A percentile compares a stretch with the other conserved stretches of the same genome.
These are phyloP conservation scores for Eupristina koningsbergeri DNA, from an alignment of 1,140 invertebrate genomes.

Conservation along the genomic window DNA sequence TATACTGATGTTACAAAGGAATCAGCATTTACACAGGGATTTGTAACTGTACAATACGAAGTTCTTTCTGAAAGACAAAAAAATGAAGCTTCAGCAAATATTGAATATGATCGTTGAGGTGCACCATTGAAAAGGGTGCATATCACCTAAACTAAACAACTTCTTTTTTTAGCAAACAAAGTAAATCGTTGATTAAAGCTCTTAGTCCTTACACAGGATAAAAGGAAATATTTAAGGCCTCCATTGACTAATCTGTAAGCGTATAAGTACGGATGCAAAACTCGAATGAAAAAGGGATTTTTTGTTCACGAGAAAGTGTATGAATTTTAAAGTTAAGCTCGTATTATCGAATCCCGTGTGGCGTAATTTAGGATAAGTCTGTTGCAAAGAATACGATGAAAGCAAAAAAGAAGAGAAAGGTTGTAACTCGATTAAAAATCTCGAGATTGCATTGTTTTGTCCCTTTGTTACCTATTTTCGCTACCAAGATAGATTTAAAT, in stretches of 20 bases:
- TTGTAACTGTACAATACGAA: too few species aligned
- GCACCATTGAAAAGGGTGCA: slow-evolving; percentile 32
- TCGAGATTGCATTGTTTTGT: slow-evolving; percentile 66
- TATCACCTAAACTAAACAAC: neutral
- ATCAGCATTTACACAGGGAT: too few species aligned
- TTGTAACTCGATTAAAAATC: slow-evolving; percentile 69
- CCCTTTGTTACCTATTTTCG: too few species aligned
- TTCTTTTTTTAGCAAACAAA: slow-evolving; percentile 34
- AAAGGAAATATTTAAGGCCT: slow-evolving; percentile 40
- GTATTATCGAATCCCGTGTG: slow-evolving; percentile 62
- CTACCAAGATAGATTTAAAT: too few species aligned
- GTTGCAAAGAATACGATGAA: slow-evolving; percentile 64
- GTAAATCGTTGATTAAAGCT: neutral
- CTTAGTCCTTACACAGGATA: neutral
- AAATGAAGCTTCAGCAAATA: neutral
- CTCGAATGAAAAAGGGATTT: neutral
- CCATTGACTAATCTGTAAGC: neutral
- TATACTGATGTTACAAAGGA: too few species aligned
- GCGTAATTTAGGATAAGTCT: slow-evolving; percentile 71
- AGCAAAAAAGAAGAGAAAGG: neutral
- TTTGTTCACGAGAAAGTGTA: neutral
- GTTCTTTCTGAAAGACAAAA: neutral
- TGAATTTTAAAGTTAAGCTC: slow-evolving; percentile 14
- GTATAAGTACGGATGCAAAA: neutral
- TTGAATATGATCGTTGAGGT: slow-evolving; percentile 4